Evolutionary conservation across 2,888 invertebrate genomes (phyloP), one percentile per base, ranked within the genome.

Genomic region (Agapetus fuscipes): DNA sequence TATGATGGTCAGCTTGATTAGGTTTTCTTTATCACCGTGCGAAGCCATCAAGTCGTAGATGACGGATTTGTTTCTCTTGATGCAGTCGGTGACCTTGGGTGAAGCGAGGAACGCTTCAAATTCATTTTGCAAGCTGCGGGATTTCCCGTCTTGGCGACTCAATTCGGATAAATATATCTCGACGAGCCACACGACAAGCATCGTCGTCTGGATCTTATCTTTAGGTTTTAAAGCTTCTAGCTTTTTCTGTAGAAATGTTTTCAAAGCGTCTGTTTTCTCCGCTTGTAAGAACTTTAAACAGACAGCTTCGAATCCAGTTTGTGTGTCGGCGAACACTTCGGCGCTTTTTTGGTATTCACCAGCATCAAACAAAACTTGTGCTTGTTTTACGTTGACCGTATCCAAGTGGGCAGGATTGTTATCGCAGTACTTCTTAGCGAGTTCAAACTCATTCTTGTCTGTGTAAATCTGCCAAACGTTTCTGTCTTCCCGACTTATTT

Each of bases 161-260:
- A 97, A 71, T 60, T 93, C 85, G 37, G 85, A 87, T 48, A 96
- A 69, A 59, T 85, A 94, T 17, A 98, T 66, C 61, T 98, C 97
- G 0, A 91, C 78, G 50, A 96, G 74, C 96, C 97, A 98, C 37
- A 94, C 77, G 0, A 95, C 86, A 25, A 98, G 72, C 78, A 95
- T 88, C 0, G 94, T 91, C 33, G 87, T 80, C 54, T 93, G 85
- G 0, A 93, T 88, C 54, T 83, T 83, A 49, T 94, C 90, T 51
- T 78, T 77, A 2, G 73, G 62, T 20, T 73, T 74, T 10, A 91
- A 58, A 17, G 76, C 74, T 14, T 82, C 80, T 35, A 97, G 62
- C 60, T 94, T 89, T 59, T 78, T 83, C 37, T 76, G 73, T n/a
- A 97, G 67, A 56, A 90, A 95, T 9, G 82, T 78, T 63, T 93